Evolutionary conservation across 2,113 vertebrate species (phyloP), one percentile per base, ranked within the genome.

Genomic region (Aptenodytes forsteri): DNA sequence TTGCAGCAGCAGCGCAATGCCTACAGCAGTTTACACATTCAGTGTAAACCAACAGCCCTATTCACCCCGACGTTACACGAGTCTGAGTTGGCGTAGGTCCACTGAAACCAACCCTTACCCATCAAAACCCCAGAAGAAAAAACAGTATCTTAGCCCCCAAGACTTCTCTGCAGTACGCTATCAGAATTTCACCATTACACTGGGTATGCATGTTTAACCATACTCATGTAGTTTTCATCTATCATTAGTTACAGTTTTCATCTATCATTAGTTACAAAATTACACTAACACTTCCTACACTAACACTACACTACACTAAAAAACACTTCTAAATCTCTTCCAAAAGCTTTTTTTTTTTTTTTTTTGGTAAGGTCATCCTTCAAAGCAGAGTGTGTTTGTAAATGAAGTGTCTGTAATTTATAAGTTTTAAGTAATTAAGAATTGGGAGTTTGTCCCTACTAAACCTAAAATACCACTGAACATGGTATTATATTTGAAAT

Each of bases 51-150:
- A 8, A 20, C 32, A 42, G 34, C 27, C 18, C 36, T 5, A 2
- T 44, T 3, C 30, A 49, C 7, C 40, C 64, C 23, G 0, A 3
- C 32, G 5, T 6, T 4, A 9, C 40, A 34, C 1, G 0, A 44
- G 22, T 2, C 18, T 21, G 27, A 58, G 42, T 1, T 66, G 18
- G 81, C 2, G 0, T 0, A 25, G 25, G 14, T 17, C 25, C 30
- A 8, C 70, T 10, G 13, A 66, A 66, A 66, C 34, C 73, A 34
- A 7, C 23, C 50, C 5, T 54, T 62, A 50, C 27, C 40, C 67
- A 5, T 23, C 42, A 3, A 4, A 85, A 79, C 21, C 9, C 49
- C 44, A 22, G 47, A 52, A 75, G 81, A 40, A 38, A 61, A 55
- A 12, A 42, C 11, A 73, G 6, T 2, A 18, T 15, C 46, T 56